phyloP scores from a whole-genome alignment of 1,140 invertebrate genomes.

The Caenorhabditis brenneri region DNA sequence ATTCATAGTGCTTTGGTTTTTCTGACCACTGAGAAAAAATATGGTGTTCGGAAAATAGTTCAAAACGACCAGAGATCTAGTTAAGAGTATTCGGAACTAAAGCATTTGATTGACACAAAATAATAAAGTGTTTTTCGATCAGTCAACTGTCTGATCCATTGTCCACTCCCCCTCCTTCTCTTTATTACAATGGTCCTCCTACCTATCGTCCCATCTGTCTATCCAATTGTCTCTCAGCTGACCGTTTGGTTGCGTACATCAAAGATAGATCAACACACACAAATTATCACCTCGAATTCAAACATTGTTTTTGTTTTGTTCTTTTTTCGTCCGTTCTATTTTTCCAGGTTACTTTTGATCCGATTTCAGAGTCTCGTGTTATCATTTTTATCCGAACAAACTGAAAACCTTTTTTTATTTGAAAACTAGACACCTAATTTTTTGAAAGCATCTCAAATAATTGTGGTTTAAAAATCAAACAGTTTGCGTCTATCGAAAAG shows the following conservation, averaged over 20 bases:
- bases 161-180: conserved; percentile 6
- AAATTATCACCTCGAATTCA: not conserved
- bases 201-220: not conserved
- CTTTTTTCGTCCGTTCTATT: not conserved
- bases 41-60: not conserved
- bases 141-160: not conserved
- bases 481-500: conserved; percentile 17
- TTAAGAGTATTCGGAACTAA: not conserved
- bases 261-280: not conserved
- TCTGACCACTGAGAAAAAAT: no score
- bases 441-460: no score
- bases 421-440: no score
- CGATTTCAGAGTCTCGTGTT: not conserved
- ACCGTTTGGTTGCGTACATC: conserved; percentile 8
- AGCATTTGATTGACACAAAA: conserved; percentile 15
- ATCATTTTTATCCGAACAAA: no score
- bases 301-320: conserved; percentile 3
- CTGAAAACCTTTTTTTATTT: no score
- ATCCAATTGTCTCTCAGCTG: conserved; percentile 16
- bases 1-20: no score
- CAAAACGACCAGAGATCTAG: not conserved
- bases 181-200: conserved; percentile 32
- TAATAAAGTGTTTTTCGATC: conserved; percentile 37
- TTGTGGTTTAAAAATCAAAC: not conserved
- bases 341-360: not conserved